These are phyloP conservation scores for Mesorhabditis spiculigera DNA, from an alignment of 2,888 invertebrate species.

Conservation along the genomic window DNA sequence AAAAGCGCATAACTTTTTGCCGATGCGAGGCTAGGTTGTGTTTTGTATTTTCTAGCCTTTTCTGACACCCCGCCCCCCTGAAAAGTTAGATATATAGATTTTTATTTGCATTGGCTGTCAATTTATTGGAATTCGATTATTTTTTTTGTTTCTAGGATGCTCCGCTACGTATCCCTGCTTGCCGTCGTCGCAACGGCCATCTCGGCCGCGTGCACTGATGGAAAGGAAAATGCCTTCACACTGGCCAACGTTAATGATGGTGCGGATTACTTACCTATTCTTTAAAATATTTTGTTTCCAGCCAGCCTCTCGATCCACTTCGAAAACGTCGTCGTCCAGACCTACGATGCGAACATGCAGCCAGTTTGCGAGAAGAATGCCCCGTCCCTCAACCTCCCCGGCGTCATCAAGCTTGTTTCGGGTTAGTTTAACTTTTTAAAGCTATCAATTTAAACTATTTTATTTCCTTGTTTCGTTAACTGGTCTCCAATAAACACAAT, in stretches of 20 bases:
- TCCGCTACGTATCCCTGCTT: neutral
- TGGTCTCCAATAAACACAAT: too few relatives aligned
- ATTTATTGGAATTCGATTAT: too few relatives aligned
- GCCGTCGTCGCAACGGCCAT: conserved; percentile 9
- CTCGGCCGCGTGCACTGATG: conserved; percentile 14
- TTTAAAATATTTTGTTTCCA: conserved; percentile 7
- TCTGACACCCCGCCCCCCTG: too few relatives aligned
- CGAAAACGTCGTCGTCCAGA: conserved; percentile 15
- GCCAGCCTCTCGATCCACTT: conserved; percentile 9
- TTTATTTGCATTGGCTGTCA: too few relatives aligned
- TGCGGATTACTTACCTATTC: neutral
- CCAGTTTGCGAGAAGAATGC: conserved; percentile 20
- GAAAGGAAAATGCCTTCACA: conserved; percentile 15
- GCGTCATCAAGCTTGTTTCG: conserved; percentile 19
- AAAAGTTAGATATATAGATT: too few relatives aligned
- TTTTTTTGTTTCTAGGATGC: neutral
- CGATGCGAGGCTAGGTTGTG: too few relatives aligned
- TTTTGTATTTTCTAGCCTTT: too few relatives aligned
- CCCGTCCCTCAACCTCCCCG: conserved; percentile 21
- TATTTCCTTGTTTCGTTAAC: too few relatives aligned
- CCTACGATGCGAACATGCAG: conserved; percentile 14
- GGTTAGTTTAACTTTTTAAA: conserved; percentile 9
- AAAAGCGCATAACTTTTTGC: too few relatives aligned
- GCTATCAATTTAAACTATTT: too few relatives aligned
- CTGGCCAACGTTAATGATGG: conserved; percentile 12